Evolutionary conservation across 2,888 invertebrate species (phyloP), one percentile per base, ranked within the genome.

Genomic region (Sycophila texana): DNA sequence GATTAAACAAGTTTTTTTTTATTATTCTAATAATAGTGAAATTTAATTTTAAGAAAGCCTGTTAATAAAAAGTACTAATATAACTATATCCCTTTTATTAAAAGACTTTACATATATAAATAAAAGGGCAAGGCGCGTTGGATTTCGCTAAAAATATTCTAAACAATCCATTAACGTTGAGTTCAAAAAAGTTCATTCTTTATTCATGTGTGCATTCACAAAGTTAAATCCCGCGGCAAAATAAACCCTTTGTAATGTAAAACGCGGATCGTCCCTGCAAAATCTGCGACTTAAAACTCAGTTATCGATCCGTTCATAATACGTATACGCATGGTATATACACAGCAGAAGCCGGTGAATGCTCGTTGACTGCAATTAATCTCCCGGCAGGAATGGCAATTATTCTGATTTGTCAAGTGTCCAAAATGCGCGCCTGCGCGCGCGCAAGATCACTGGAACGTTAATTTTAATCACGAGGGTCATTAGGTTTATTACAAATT

Each of bases 391-490:
- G 80, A 82, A 82, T 85, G 80, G 87, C 87, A 88, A 89, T 89
- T 88, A 89, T 87, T 84, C 80, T 85, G 87, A 88, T 88, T 88
- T 88, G 87, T 88, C 86, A 86, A 86, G 86, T 85, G 88, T 86
- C 86, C 84, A 87, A 88, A 86, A 86, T 85, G 81, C 74, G 73
- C 83, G 82, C 84, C 30, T 85, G 81, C 74, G 73, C 83, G 82
- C 84, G 39, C 80, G 85, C 84, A 84, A 86, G 87, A 83, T 88
- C 88, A 86, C 83, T 87, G 85, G 86, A 87, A 88, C 88, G 89
- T 88, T 88, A 88, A 88, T 89, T 89, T 89, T 89, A 88, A 89
- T 90, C 88, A 88, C 87, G 87, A 87, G 89, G 89, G 87, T 89
- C 89, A 88, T 89, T 89, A 88, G 86, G 86, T 86, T 88, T 88